Conservation (phyloP, 2,113 vertebrate genomes). For the Oncorhynchus masou region DNA sequence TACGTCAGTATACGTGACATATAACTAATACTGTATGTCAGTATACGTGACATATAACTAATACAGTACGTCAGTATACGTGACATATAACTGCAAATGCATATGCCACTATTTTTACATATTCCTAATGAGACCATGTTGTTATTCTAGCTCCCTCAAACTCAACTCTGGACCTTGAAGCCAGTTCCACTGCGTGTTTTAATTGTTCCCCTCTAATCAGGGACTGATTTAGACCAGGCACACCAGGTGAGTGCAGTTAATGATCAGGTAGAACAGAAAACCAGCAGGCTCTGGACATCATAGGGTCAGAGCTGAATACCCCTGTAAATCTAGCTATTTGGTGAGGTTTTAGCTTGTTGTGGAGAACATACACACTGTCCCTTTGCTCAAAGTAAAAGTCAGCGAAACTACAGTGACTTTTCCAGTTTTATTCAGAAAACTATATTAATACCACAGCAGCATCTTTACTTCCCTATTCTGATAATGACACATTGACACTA, state of each 20-base stretch:
- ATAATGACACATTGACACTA: slow-evolving; percentile 87
- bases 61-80: no score
- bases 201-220: no score
- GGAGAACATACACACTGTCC: not conserved
- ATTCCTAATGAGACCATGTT: no score
- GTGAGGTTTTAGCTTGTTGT: not conserved
- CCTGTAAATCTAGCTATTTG: not conserved
- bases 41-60: no score
- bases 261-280: no score
- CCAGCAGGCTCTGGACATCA: no score
- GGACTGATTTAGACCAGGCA: no score
- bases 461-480: slow-evolving; percentile 83
- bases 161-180: not conserved
- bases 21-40: not conserved
- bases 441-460: slow-evolving; percentile 86
- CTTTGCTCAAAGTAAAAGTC: slow-evolving; percentile 38
- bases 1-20: not conserved
- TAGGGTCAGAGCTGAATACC: no score
- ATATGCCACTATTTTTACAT: no score
- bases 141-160: not conserved
- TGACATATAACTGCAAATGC: not conserved
- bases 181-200: no score
- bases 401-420: slow-evolving; percentile 81
- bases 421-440: slow-evolving; percentile 88
- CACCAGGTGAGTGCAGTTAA: no score